Conservation (phyloP, 2,113 vertebrate species). For the Mesoclemmys tuberculata region DNA sequence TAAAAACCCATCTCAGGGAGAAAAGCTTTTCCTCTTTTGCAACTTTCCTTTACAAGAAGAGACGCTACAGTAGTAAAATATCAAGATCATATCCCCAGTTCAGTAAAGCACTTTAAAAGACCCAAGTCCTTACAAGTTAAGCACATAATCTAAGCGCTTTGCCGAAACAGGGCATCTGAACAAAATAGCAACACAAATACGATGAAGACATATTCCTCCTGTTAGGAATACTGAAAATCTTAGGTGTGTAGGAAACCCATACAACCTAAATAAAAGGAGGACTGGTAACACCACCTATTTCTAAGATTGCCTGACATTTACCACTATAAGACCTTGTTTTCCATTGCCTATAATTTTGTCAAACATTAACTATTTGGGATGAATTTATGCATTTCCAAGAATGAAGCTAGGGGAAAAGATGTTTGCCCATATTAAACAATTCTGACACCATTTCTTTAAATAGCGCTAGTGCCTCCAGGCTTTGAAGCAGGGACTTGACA, state of each 20-base stretch:
- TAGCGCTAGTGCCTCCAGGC: neutral
- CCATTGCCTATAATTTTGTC: neutral
- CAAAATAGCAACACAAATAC: neutral
- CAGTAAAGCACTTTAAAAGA: neutral
- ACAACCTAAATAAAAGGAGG: neutral
- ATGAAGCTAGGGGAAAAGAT: neutral
- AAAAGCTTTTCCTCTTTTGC: neutral
- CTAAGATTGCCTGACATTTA: neutral
- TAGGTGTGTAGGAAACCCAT: neutral
- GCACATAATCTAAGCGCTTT: neutral
- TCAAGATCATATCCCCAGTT: neutral
- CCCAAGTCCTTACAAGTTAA: neutral
- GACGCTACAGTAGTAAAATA: neutral
- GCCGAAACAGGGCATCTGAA: neutral
- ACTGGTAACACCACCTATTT: neutral
- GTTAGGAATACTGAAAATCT: neutral
- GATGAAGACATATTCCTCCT: neutral
- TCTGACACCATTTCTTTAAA: neutral
- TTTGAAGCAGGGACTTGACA: neutral
- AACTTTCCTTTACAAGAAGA: neutral
- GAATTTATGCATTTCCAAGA: neutral
- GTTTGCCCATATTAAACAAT: neutral
- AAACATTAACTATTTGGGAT: neutral
- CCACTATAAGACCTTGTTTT: neutral
- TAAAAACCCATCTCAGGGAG: neutral